Evolutionary conservation across 1,140 invertebrate genomes (phyloP).

Genomic region (Psilanteris sp.): DNA sequence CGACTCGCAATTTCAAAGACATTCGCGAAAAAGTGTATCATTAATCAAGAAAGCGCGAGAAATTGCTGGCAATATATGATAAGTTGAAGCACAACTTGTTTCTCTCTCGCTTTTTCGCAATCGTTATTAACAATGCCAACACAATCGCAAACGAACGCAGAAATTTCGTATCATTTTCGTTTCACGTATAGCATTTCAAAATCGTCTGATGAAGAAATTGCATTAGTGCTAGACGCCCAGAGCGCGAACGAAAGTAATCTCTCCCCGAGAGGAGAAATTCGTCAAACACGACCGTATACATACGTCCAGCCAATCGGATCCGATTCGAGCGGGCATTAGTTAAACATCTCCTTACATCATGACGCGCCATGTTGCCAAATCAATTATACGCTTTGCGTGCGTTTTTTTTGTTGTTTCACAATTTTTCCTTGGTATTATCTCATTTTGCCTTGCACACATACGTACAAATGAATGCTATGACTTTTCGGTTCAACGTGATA

Average conservation of each 20-base stretch:
- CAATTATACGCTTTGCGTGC: slow-evolving; percentile 37
- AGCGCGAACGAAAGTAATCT: slow-evolving; percentile 29
- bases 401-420: slow-evolving; percentile 38
- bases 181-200: slow-evolving; percentile 27
- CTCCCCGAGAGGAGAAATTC: slow-evolving; percentile 28
- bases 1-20: too few species aligned
- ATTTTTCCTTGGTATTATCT: slow-evolving; percentile 42
- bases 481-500: slow-evolving; percentile 23
- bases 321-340: slow-evolving; percentile 14
- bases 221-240: too few species aligned
- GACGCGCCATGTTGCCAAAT: slow-evolving; percentile 41
- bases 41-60: neutral
- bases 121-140: slow-evolving; percentile 24
- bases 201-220: slow-evolving; percentile 15
- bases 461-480: neutral
- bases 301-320: neutral
- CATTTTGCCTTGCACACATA: neutral
- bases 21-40: too few species aligned
- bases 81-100: neutral
- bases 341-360: slow-evolving; percentile 45
- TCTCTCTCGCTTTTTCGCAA: slow-evolving; percentile 21
- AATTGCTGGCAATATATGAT: neutral
- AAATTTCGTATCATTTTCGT: slow-evolving; percentile 27
- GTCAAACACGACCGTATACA: slow-evolving; percentile 4
- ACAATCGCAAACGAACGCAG: neutral